Evolutionary conservation across 2,113 vertebrate species (phyloP).

Genomic region (Myxocyprinus asiaticus): DNA sequence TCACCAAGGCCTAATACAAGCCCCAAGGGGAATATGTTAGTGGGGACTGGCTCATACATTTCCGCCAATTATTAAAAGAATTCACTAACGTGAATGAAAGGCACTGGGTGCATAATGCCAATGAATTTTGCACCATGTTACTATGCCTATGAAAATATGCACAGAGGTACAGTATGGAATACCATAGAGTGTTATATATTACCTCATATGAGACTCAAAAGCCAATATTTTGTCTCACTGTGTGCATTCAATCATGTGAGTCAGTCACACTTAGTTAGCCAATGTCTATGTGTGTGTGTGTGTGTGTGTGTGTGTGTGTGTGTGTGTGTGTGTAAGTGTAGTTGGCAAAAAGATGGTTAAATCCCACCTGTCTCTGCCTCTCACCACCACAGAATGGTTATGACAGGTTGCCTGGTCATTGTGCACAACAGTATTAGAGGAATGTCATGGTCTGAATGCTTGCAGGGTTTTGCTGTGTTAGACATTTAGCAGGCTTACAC

Average conservation of each 20-base stretch:
- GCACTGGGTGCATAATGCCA: background rate
- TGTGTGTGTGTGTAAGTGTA: background rate
- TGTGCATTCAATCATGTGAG: conserved; percentile 14
- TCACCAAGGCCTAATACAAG: too few species aligned
- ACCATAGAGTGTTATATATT: conserved; percentile 9
- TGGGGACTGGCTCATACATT: conserved; percentile 10
- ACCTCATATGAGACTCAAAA: conserved; percentile 10
- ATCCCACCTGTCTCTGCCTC: conserved; percentile 69
- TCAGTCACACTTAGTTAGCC: background rate
- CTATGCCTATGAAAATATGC: background rate
- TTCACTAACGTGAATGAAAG: background rate
- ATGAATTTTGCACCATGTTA: background rate
- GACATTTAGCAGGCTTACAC: conserved; percentile 65
- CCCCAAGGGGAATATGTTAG: conserved; percentile 1
- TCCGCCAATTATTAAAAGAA: conserved; percentile 21
- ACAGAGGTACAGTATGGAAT: conserved; percentile 3
- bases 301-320: background rate
- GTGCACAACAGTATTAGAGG: conserved; percentile 61
- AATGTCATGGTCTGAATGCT: conserved; percentile 68
- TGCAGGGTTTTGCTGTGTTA: conserved; percentile 65
- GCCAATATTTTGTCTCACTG: background rate
- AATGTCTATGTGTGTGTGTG: background rate
- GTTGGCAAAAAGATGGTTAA: conserved; percentile 60
- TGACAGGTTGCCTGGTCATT: conserved; percentile 67
- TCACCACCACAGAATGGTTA: conserved; percentile 66